phyloP scores from a whole-genome alignment of 2,113 vertebrate species.

The Callaeas wilsoni region DNA sequence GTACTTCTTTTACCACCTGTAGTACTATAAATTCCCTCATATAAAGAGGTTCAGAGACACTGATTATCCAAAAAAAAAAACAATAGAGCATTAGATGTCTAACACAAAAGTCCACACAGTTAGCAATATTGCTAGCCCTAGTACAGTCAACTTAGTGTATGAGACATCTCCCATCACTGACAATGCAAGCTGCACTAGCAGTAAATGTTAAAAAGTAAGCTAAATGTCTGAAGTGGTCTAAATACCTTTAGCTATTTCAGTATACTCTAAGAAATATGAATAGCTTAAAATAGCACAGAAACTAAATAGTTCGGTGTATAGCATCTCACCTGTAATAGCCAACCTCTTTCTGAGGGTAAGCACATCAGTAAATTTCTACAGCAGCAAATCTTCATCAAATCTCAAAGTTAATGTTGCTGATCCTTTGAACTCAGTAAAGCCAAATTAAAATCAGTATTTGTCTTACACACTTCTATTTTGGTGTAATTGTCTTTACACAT shows the following conservation, averaged over 20 bases:
- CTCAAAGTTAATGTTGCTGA: not conserved
- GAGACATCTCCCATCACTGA: not conserved
- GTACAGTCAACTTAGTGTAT: not conserved
- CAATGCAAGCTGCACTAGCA: not conserved
- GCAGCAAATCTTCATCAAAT: not conserved
- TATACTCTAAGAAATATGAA: not conserved
- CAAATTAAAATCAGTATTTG: not conserved
- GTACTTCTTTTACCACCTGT: not conserved
- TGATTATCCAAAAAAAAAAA: not conserved
- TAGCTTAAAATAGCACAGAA: not conserved
- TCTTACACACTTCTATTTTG: not conserved
- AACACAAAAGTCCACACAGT: not conserved
- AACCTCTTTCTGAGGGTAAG: not conserved
- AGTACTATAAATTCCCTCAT: not conserved
- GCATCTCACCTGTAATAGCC: not conserved
- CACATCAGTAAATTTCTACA: not conserved
- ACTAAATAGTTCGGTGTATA: not conserved
- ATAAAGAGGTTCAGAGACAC: not conserved
- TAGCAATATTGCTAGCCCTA: not conserved
- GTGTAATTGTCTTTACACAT: not conserved
- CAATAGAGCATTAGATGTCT: not conserved
- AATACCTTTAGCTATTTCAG: not conserved
- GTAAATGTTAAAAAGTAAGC: not conserved
- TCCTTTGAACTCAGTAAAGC: not conserved
- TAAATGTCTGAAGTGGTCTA: not conserved